Evolutionary conservation across 2,797 vertebrate genomes (phyloP), one percentile per base, ranked within the genome.

Genomic region (Myiotriccus ornatus): DNA sequence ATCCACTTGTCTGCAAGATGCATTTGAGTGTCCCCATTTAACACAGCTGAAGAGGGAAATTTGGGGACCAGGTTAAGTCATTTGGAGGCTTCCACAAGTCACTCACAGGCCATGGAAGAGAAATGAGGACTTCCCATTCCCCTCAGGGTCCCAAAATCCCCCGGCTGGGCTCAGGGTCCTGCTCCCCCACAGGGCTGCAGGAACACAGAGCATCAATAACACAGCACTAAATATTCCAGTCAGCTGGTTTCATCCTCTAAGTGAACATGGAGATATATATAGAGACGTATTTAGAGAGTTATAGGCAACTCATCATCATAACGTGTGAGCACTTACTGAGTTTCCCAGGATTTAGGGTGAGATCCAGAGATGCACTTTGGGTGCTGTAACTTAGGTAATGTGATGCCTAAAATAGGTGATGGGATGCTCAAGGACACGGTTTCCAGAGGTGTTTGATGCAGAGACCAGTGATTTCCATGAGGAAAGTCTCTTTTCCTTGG

Each of bases 321-420:
- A 50, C 87, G 1, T 1, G 62, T 5, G 84, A 91, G 89, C 89
- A n/a, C 78, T 82, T 60, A 81, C 3, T 23, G 91, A 93, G 86
- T 16, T 81, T 15, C 55, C 77, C 86, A 41, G 89, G 86, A 83
- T 76, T 75, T 64, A 78, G 89, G 87, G 89, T 6, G 78, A 52
- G 87, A 50, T 70, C 74, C 81, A 80, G 94, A 56, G 78, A 44
- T n/a, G 70, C 87, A 46, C 75, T 89, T 84, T 6, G 9, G 89
- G 84, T 8, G 89, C 89, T 60, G 62, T 5, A 30, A 10, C 32
- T 49, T 4, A 3, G 53, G 80, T 5, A 12, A 39, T 4, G 22
- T 4, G 17, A 5, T 39, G 62, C 56, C 77, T 12, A 5, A 34
- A 70, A 28, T 12, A 11, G 43, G 49, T 3, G 15, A 11, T 4